A percentile compares a stretch with the other conserved stretches of the same genome.
phyloP scores from a whole-genome alignment of 2,113 vertebrate genomes.

The Podilymbus podiceps region DNA sequence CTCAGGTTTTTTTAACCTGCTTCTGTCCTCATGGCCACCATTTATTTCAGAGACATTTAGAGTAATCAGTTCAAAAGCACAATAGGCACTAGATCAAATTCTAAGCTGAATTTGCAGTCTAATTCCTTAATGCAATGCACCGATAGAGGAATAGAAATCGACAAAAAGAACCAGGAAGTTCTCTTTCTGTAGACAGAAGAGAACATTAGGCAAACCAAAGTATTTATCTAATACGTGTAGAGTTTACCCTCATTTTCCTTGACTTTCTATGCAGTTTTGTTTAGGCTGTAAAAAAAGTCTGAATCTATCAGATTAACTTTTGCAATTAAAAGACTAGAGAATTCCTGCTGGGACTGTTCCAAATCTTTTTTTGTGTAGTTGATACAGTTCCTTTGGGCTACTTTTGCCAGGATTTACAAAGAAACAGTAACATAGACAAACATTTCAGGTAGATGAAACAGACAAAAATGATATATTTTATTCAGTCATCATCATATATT shows the following conservation, averaged over 20 bases:
- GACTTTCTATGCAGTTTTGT: background rate
- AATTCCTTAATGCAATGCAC: background rate
- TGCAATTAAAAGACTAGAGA: background rate
- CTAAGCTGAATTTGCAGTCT: background rate
- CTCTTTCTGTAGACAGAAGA: background rate
- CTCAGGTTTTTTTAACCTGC: background rate
- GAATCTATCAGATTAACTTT: constrained; percentile 8
- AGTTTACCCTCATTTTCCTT: background rate
- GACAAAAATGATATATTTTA: background rate
- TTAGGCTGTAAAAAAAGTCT: constrained; percentile 7
- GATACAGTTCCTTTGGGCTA: background rate
- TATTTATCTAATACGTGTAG: background rate
- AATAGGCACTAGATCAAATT: background rate
- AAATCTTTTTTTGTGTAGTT: background rate
- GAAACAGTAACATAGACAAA: background rate
- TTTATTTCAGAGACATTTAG: background rate
- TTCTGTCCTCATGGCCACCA: background rate
- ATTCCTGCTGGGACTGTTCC: background rate
- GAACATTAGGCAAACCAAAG: background rate
- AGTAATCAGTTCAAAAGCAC: background rate
- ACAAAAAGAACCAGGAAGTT: background rate
- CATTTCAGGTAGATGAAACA: background rate
- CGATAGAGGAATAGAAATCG: background rate
- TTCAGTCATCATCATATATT: background rate
- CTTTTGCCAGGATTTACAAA: background rate